Percentiles rank a stretch among this genome's conserved stretches.
phyloP scores from a whole-genome alignment of 2,113 vertebrate genomes.

The Triplophysa rosa region DNA sequence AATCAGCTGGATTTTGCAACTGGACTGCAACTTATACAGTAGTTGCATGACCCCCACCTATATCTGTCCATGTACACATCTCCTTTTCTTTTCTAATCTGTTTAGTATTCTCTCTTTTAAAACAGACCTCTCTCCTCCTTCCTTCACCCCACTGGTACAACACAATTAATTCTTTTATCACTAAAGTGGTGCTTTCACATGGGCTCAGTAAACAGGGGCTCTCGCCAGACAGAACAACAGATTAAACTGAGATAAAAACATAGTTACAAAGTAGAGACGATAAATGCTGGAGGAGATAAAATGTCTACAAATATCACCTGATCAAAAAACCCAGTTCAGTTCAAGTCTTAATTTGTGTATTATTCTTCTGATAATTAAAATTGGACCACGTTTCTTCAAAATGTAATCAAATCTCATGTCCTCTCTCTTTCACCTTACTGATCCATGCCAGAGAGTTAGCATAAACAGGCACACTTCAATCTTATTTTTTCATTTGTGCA shows the following conservation, averaged over 20 bases:
- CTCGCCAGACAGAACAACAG: conserved; percentile 11
- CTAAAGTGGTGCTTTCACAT: conserved; percentile 42
- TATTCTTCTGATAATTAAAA: too few relatives aligned
- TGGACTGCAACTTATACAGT: background rate
- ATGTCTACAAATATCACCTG: background rate
- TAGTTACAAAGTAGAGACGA: background rate
- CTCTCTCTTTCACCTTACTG: too few relatives aligned
- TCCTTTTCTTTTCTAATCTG: conserved; percentile 4
- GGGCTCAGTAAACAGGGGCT: conserved; percentile 29
- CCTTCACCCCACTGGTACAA: conserved; percentile 41
- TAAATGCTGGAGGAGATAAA: conserved; percentile 5
- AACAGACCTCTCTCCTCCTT: conserved; percentile 14
- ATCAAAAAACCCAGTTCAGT: too few relatives aligned
- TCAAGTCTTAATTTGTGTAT: too few relatives aligned
- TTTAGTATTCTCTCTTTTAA: conserved; percentile 5
- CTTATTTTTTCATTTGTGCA: too few relatives aligned
- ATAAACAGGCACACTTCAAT: too few relatives aligned
- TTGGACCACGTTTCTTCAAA: too few relatives aligned
- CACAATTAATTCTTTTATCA: conserved; percentile 47
- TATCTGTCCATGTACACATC: background rate
- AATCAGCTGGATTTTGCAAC: background rate
- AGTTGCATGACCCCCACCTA: background rate
- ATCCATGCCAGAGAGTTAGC: too few relatives aligned
- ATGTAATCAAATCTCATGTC: too few relatives aligned
- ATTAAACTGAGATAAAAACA: conserved; percentile 15